phyloP scores from a whole-genome alignment of 2,113 vertebrate species.

The Nymphicus hollandicus region DNA sequence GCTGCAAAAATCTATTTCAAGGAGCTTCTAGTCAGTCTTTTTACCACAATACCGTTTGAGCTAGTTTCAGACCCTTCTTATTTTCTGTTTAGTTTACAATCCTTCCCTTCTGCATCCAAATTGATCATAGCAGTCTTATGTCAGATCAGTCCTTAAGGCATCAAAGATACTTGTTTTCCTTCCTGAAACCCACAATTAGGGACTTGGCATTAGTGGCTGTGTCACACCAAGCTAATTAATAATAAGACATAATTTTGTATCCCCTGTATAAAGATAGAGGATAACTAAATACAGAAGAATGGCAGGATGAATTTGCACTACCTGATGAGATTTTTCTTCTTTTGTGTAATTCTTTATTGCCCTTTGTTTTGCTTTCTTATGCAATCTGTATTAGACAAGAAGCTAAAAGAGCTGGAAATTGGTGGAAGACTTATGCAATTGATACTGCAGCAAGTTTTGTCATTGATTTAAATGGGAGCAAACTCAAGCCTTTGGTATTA shows the following conservation, averaged over 20 bases:
- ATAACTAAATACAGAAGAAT: constrained; percentile 55
- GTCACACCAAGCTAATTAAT: constrained; percentile 70
- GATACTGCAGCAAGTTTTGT: not conserved
- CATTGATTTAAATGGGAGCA: not conserved
- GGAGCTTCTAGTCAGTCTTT: constrained; percentile 24
- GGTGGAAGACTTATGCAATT: not conserved
- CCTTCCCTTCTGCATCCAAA: constrained; percentile 76
- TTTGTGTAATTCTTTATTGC: not conserved
- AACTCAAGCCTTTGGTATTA: not conserved
- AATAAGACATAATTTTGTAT: constrained; percentile 56
- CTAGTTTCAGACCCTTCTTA: constrained; percentile 56
- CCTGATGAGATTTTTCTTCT: not conserved
- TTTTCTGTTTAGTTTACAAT: constrained; percentile 64
- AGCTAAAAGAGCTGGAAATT: not conserved
- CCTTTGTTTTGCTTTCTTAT: not conserved
- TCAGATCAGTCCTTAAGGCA: constrained; percentile 65
- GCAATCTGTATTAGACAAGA: not conserved
- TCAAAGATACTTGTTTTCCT: constrained; percentile 72
- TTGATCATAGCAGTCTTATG: constrained; percentile 69
- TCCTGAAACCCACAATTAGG: constrained; percentile 13
- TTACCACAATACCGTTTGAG: constrained; percentile 31
- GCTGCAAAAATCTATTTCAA: constrained; percentile 48
- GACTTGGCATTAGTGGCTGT: constrained; percentile 48
- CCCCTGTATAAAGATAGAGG: not conserved
- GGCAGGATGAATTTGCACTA: not conserved